Conservation (phyloP, 2,888 invertebrate species). For the Cephalotes varians region DNA sequence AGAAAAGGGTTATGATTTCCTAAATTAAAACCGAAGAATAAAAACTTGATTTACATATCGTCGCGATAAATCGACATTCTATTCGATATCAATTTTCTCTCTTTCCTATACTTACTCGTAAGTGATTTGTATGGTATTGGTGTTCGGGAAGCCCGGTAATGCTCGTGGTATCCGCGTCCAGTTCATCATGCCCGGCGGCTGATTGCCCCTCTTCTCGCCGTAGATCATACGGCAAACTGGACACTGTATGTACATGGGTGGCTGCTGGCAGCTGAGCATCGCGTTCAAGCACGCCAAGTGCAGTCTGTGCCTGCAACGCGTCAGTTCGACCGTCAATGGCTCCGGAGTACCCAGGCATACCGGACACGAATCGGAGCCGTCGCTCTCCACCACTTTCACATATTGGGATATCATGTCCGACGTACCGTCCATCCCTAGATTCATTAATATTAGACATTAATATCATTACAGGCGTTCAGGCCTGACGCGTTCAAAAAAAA, state of each 20-base stretch:
- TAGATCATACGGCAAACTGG: conserved; percentile 95
- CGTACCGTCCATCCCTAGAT: conserved; percentile 87
- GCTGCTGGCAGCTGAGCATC: conserved; percentile 90
- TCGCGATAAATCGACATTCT: too few relatives aligned
- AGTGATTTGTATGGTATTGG: conserved; percentile 93
- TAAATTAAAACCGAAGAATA: neutral
- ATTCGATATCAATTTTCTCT: too few relatives aligned
- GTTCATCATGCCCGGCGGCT: conserved; percentile 94
- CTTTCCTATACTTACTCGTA: conserved; percentile 89
- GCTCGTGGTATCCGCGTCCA: conserved; percentile 91
- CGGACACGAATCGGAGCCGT: conserved; percentile 91
- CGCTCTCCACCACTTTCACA: conserved; percentile 89
- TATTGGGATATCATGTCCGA: conserved; percentile 90
- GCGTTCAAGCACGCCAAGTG: conserved; percentile 93
- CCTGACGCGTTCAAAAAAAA: neutral
- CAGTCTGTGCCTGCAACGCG: conserved; percentile 92
- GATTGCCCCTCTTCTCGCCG: conserved; percentile 93
- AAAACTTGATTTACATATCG: neutral
- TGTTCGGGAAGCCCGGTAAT: conserved; percentile 90
- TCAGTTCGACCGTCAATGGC: conserved; percentile 88
- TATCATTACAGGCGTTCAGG: neutral
- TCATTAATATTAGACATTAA: neutral
- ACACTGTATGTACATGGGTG: conserved; percentile 92
- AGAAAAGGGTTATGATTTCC: neutral
- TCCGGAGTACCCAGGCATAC: conserved; percentile 88